These are phyloP conservation scores for Romanogobio albipinnatus DNA, from an alignment of 2,113 vertebrate species.

Conservation along the genomic window DNA sequence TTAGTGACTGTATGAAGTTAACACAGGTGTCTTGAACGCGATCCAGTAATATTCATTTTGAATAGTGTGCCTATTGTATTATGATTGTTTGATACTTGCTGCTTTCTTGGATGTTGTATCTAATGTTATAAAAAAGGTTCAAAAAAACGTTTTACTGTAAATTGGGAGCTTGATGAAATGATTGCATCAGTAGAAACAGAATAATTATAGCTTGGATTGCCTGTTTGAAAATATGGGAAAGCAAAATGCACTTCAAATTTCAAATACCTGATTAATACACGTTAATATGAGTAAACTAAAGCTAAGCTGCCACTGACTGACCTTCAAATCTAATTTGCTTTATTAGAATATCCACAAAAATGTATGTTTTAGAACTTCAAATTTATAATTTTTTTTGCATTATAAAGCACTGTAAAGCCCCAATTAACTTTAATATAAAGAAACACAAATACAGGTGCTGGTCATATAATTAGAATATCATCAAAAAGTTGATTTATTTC, in stretches of 20 bases:
- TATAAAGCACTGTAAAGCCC: slow-evolving; percentile 32
- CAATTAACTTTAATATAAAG: slow-evolving; percentile 45
- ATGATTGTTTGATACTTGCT: too few species aligned
- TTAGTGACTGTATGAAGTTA: background rate
- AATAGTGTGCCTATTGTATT: background rate
- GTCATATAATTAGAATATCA: too few species aligned
- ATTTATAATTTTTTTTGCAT: slow-evolving; percentile 12
- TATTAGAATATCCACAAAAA: background rate
- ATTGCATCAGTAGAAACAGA: background rate
- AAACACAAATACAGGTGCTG: slow-evolving; percentile 30
- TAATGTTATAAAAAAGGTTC: background rate
- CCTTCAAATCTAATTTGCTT: background rate
- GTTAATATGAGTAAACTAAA: background rate
- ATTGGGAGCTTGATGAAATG: background rate
- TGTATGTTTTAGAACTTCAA: background rate
- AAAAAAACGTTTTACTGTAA: background rate
- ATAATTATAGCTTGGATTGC: background rate
- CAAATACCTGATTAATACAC: background rate
- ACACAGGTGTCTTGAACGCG: too few species aligned
- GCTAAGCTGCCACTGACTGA: background rate
- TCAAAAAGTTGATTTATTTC: too few species aligned
- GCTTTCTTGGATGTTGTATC: background rate
- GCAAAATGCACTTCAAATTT: background rate
- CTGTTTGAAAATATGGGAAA: background rate
- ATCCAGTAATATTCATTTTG: background rate